A percentile compares a stretch with the other conserved stretches of the same genome.
These are phyloP conservation scores for Diaprepes abbreviatus DNA, from an alignment of 2,888 invertebrate genomes.

Conservation along the genomic window DNA sequence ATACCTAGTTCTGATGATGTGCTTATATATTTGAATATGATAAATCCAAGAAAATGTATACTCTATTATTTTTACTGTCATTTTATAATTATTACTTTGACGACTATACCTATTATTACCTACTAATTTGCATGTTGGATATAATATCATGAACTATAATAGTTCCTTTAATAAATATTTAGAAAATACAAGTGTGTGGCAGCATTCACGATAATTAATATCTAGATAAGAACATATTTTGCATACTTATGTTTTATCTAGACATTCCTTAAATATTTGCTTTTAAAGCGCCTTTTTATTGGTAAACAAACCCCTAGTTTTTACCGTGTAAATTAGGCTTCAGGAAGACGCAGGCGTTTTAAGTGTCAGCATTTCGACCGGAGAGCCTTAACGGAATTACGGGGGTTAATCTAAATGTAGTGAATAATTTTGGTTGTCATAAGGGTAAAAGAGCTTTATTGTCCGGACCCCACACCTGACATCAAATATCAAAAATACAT, in stretches of 20 bases:
- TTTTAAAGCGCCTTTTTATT: slow-evolving; percentile 6
- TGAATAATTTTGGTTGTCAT: neutral
- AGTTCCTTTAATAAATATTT: no score
- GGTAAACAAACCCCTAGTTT: neutral
- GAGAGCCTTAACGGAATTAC: neutral
- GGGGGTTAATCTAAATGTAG: neutral
- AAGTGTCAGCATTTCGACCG: slow-evolving; percentile 9
- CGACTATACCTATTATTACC: no score
- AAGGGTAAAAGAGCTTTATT: neutral
- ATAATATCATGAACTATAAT: no score
- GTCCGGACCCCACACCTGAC: neutral
- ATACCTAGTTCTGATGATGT: no score
- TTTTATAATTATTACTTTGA: no score
- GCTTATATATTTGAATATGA: no score
- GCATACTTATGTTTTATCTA: neutral
- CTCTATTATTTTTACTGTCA: no score
- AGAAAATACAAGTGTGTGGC: no score
- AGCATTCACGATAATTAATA: no score
- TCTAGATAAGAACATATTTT: neutral
- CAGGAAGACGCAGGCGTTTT: slow-evolving; percentile 17
- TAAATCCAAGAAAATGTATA: no score
- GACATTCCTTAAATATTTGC: neutral
- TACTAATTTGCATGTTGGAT: no score
- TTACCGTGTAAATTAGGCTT: slow-evolving; percentile 5
- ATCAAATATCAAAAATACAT: neutral